Base-by-base conservation (phyloP, 2,113 vertebrate species). In the Oreochromis aureus region DNA sequence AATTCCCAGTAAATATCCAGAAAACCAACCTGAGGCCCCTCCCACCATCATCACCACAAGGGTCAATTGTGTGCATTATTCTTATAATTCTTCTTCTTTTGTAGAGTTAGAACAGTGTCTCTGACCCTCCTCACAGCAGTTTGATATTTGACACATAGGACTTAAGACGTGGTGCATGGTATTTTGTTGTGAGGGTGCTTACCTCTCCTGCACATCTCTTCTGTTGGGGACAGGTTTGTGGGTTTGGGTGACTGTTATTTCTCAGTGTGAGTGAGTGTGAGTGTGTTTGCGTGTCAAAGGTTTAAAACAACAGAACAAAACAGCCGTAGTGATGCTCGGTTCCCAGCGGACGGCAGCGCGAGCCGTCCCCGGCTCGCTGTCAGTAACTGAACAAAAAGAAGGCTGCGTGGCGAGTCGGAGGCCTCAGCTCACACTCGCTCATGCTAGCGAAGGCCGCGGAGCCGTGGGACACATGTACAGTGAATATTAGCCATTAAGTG, bases 41-140 rank as follows among this genome's bases (percentile, higher is more conserved):
- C 89, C 82, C 85, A 22, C 91, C 13, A 41, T 93, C 95, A 94
- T 91, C 95, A 93, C 92, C 94, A 93, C 91, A 92, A 93, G 95
- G 95, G 94, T 93, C 93, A 92, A 90, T 92, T 88, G 93, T 96
- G 94, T 96, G 96, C 95, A 95, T 93, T 92, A 13, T 84, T 92
- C 56, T 86, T 84, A 39, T 86, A 53, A 22, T 83, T 55, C 87
- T 89, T 79, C 66, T 85, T 89, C n/a, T 87, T 92, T 95, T 94
- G 95, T 97, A 97, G 91, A 94, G 87, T 90, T 78, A 96, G 95
- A 94, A 94, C 92, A 82, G 91, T 89, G 84, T 92, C 81, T 91
- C 88, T 82, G 88, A 86, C 86, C 85, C 83, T 87, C 69, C 82
- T 83, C 56, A 61, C 87, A 84, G 85, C 83, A 73, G 61, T 88